Percentiles rank a stretch among this genome's conserved stretches.
These are phyloP conservation scores for Hypolimnas misippus DNA, from an alignment of 2,888 invertebrate species.

Conservation along the genomic window DNA sequence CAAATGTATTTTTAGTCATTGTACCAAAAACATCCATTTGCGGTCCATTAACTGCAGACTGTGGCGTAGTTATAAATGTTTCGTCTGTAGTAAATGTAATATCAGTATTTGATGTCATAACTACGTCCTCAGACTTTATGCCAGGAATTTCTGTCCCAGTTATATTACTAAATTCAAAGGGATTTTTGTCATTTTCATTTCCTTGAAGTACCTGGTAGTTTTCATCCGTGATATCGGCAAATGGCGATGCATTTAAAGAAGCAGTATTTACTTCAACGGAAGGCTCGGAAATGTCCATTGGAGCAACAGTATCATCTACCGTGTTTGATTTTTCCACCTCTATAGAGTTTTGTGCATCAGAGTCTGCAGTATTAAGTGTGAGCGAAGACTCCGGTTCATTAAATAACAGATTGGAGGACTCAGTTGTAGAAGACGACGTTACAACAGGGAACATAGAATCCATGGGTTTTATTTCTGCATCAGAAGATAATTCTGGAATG, in stretches of 20 bases:
- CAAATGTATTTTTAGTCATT: constrained; percentile 43
- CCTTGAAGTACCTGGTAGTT: constrained; percentile 45
- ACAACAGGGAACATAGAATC: constrained; percentile 53
- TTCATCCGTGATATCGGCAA: constrained; percentile 55
- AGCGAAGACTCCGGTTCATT: constrained; percentile 31
- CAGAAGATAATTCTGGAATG: constrained; percentile 59
- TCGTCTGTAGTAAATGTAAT: constrained; percentile 45
- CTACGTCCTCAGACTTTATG: constrained; percentile 50
- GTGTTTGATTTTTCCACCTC: constrained; percentile 12
- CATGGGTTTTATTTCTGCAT: constrained; percentile 44
- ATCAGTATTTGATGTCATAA: constrained; percentile 46
- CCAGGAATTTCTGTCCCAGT: constrained; percentile 54
- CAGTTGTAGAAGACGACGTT: constrained; percentile 45
- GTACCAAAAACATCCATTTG: constrained; percentile 51
- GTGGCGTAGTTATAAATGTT: constrained; percentile 42
- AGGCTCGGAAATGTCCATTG: constrained; percentile 73
- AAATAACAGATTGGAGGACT: constrained; percentile 42
- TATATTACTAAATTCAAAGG: constrained; percentile 59
- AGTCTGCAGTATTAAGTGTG: constrained; percentile 40
- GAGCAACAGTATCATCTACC: constrained; percentile 44
- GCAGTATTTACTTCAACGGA: constrained; percentile 47
- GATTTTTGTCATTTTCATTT: constrained; percentile 63
- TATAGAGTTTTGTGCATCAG: constrained; percentile 33
- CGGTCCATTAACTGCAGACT: constrained; percentile 19
- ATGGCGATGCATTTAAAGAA: constrained; percentile 62